Evolutionary conservation across 2,113 vertebrate species (phyloP).

Genomic region (Siphamia tubifer): DNA sequence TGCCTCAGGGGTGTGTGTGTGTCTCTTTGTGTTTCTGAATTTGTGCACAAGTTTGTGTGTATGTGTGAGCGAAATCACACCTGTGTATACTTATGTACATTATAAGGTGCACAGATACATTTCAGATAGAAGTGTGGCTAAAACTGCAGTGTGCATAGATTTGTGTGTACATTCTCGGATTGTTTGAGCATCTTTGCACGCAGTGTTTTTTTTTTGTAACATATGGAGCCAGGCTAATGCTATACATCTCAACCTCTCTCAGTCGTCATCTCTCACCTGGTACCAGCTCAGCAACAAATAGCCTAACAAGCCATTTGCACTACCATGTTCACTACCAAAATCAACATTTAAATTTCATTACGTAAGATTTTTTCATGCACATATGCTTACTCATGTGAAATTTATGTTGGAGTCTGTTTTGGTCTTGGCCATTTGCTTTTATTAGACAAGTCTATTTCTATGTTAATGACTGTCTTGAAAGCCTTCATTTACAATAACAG

Average conservation of each 20-base stretch:
- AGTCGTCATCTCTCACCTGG: constrained; percentile 29
- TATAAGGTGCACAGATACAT: constrained; percentile 50
- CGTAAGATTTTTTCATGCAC: too few relatives aligned
- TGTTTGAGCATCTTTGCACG: constrained; percentile 13
- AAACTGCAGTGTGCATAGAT: constrained; percentile 23
- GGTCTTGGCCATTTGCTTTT: too few relatives aligned
- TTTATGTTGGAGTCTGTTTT: too few relatives aligned
- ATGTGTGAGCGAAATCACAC: constrained; percentile 41
- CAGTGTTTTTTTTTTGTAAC: constrained; percentile 14
- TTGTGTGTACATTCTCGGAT: constrained; percentile 16
- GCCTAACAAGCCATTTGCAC: not conserved
- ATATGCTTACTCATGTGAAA: too few relatives aligned
- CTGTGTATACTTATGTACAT: constrained; percentile 43
- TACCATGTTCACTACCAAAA: not conserved
- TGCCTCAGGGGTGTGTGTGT: constrained; percentile 50
- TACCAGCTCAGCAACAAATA: constrained; percentile 5
- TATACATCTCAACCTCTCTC: constrained; percentile 36
- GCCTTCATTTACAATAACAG: too few relatives aligned
- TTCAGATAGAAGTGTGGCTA: not conserved
- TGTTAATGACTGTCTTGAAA: too few relatives aligned
- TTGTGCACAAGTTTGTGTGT: not conserved
- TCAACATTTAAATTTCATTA: not conserved
- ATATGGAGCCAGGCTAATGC: constrained; percentile 43
- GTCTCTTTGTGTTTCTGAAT: not conserved
- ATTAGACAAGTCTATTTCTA: too few relatives aligned